Evolutionary conservation across 2,113 vertebrate species (phyloP), one percentile per base, ranked within the genome.

Genomic region (Oreochromis aureus): DNA sequence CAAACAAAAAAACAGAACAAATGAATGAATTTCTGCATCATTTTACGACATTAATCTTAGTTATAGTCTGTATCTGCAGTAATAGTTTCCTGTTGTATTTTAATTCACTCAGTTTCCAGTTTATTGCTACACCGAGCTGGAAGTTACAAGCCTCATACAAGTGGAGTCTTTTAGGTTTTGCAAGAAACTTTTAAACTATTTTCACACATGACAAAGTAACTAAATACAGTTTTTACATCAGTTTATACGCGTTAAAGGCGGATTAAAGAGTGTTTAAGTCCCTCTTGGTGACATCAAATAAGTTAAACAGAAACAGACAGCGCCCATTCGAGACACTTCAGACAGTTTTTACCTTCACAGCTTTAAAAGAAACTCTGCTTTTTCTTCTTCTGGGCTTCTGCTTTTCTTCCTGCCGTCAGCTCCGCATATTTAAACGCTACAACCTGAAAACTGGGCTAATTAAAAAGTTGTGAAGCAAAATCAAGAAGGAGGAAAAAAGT

Each of bases 321-420:
- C 32, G 78, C 46, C 51, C 56, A 36, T 8, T 59, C n/a, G 61
- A 56, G 53, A 15, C 59, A 59, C 1, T 78, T 44, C 2, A 51
- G 27, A 10, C 15, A 7, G 16, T 56, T 78, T 85, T 91, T 90
- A 90, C 89, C 89, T 93, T 80, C 51, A 16, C 19, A 3, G 48
- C 22, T 3, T 59, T 36, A 30, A 81, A 76, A 76, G 2, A n/a
- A 48, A 81, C 61, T 18, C 53, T 41, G 22, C 18, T 2, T 16
- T 13, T 48, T 59, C 51, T 18, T 51, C 82, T 7, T 78, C 2
- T 5, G 1, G 22, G 3, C 34, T 30, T 48, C 46, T 2, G 7
- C 1, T 18, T 71, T 22, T 46, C 5, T 1, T 12, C 13, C n/a
- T 8, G 73, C 11, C 10, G 32, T 51, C 19, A 56, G 11, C 3